phyloP scores from a whole-genome alignment of 2,113 vertebrate genomes.

The Sturnira hondurensis region DNA sequence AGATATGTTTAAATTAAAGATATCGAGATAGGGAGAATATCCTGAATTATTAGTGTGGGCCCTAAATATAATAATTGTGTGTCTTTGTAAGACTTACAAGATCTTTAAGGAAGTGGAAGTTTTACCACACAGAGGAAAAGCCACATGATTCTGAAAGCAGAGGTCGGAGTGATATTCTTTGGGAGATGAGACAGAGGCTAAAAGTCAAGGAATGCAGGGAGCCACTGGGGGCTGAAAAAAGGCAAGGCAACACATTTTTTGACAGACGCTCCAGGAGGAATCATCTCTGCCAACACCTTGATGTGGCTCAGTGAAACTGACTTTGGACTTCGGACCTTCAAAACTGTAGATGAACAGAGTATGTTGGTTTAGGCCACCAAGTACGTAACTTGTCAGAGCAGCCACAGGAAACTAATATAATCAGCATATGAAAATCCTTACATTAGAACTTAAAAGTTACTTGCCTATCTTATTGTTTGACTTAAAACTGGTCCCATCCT shows the following conservation, averaged over 20 bases:
- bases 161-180: neutral
- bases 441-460: neutral
- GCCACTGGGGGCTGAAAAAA: neutral
- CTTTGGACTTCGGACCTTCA: neutral
- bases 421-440: neutral
- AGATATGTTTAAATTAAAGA: neutral
- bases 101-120: neutral
- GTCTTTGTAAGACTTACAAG: neutral
- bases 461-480: neutral
- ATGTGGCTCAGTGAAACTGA: neutral
- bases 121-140: neutral
- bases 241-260: neutral
- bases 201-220: neutral
- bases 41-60: neutral
- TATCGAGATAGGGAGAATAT: neutral
- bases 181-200: neutral
- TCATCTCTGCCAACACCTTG: neutral
- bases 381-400: neutral
- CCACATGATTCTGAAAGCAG: neutral
- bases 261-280: neutral
- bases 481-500: neutral
- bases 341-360: neutral
- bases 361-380: neutral
- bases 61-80: neutral
- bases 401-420: neutral